phyloP scores from a whole-genome alignment of 2,113 vertebrate genomes.

The Fulica atra region DNA sequence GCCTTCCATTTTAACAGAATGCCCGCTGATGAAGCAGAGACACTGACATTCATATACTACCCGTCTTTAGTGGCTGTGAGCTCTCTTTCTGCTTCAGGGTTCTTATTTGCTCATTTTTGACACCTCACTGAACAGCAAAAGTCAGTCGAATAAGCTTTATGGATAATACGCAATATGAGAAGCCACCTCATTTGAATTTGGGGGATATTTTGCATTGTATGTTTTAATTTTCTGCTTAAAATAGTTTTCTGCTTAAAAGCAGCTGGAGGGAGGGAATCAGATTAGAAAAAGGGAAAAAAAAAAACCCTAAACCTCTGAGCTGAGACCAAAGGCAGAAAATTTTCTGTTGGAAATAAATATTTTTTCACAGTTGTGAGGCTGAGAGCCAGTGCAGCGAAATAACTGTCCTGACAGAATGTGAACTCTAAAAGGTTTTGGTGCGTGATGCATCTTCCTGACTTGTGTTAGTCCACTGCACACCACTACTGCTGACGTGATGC shows the following conservation, averaged over 20 bases:
- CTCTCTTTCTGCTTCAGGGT: background rate
- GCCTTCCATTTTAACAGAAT: background rate
- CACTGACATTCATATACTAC: background rate
- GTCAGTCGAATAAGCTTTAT: background rate
- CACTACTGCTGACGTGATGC: background rate
- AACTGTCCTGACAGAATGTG: background rate
- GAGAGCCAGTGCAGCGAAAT: background rate
- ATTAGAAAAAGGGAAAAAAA: background rate
- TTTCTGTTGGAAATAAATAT: background rate
- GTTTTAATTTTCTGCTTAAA: background rate
- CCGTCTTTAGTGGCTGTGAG: background rate
- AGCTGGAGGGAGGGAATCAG: background rate
- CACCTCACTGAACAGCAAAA: background rate
- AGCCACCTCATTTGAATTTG: background rate
- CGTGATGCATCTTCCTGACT: background rate
- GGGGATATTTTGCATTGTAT: background rate
- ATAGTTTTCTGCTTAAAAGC: background rate
- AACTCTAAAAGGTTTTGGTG: background rate
- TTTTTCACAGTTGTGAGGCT: background rate
- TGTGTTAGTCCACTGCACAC: background rate
- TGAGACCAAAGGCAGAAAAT: background rate
- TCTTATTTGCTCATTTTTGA: background rate
- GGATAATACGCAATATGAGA: background rate
- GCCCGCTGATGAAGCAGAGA: background rate
- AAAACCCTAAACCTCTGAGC: background rate